Percentiles rank a stretch among this genome's conserved stretches.
These are phyloP conservation scores for Pantherophis alleghaniensis DNA, from an alignment of 2,797 vertebrate genomes.

Conservation along the genomic window DNA sequence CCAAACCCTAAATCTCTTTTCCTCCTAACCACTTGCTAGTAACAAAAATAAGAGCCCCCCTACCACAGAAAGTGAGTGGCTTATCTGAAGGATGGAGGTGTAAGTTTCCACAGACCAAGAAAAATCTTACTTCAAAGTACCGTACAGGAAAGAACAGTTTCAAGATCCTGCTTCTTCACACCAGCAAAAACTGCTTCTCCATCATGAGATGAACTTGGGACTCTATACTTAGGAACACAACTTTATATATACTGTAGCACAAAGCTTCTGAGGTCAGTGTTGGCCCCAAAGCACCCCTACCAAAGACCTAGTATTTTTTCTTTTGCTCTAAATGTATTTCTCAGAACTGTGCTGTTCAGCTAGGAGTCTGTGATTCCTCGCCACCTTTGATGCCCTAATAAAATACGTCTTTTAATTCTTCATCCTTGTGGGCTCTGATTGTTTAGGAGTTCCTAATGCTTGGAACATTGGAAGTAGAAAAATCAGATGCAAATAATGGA, in stretches of 20 bases:
- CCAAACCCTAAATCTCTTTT: background rate
- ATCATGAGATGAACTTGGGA: background rate
- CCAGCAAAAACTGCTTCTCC: background rate
- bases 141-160: background rate
- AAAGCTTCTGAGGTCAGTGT: background rate
- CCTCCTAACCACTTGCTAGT: background rate
- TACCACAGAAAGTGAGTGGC: background rate
- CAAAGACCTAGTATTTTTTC: slow-evolving; percentile 44
- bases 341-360: slow-evolving; percentile 9
- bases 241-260: background rate
- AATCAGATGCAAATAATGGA: background rate
- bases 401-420: slow-evolving; percentile 14
- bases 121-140: background rate
- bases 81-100: background rate
- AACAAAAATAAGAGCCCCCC: background rate
- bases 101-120: background rate
- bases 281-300: slow-evolving; percentile 30
- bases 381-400: slow-evolving; percentile 27
- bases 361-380: slow-evolving; percentile 16
- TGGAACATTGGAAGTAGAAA: background rate
- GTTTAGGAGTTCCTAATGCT: background rate
- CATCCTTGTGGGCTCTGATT: background rate
- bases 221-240: background rate
- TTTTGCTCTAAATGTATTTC: slow-evolving; percentile 33
- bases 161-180: background rate